Conservation (phyloP, 1,140 invertebrate genomes). For the Pteromalus puparum region DNA sequence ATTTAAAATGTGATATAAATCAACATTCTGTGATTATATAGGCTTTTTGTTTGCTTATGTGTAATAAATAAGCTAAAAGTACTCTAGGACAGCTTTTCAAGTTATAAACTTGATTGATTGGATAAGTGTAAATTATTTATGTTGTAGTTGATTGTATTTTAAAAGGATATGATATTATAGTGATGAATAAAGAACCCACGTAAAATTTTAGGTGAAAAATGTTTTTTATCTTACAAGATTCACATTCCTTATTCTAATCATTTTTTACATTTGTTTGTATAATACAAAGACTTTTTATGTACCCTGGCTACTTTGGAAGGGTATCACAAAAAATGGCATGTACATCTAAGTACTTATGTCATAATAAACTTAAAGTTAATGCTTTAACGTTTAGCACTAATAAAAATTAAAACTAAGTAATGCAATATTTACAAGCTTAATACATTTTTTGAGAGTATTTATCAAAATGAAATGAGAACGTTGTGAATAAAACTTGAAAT, state of each 20-base stretch:
- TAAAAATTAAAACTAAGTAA: slow-evolving; percentile 31
- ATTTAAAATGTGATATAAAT: slow-evolving; percentile 31
- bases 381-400: slow-evolving; percentile 22
- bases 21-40: slow-evolving; percentile 40
- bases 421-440: slow-evolving; percentile 46
- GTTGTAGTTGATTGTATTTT: slow-evolving; percentile 37
- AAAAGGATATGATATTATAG: slow-evolving; percentile 20
- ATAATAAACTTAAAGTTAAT: slow-evolving; percentile 32
- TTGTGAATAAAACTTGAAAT: slow-evolving; percentile 6
- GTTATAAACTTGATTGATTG: slow-evolving; percentile 36
- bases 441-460: slow-evolving; percentile 32
- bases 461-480: slow-evolving; percentile 30
- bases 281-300: slow-evolving; percentile 42
- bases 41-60: slow-evolving; percentile 20
- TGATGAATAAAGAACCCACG: slow-evolving; percentile 41
- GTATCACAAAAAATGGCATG: slow-evolving; percentile 26
- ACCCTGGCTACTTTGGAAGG: slow-evolving; percentile 19
- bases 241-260: slow-evolving; percentile 44
- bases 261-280: slow-evolving; percentile 48
- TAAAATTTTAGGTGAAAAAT: slow-evolving; percentile 45
- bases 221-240: slow-evolving; percentile 52
- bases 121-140: slow-evolving; percentile 42
- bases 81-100: slow-evolving; percentile 17
- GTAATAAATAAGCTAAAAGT: slow-evolving; percentile 3
- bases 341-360: slow-evolving; percentile 32